Conservation (phyloP, 2,797 vertebrate genomes). For the Manis pentadactyla region DNA sequence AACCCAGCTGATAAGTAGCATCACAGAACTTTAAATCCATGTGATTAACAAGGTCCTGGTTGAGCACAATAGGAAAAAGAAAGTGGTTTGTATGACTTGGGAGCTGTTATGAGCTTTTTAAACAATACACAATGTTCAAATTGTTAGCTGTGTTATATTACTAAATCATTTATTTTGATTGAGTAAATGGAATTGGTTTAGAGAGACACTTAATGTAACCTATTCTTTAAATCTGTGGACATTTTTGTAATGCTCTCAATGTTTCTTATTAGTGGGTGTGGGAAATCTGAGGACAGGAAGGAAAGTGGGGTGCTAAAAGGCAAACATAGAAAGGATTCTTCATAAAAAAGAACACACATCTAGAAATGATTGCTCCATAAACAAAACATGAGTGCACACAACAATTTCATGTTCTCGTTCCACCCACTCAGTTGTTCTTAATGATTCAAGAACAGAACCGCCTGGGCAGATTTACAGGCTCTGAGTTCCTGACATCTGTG, state of each 20-base stretch:
- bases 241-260: slow-evolving; percentile 51
- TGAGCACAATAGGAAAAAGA: background rate
- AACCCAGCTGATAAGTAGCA: background rate
- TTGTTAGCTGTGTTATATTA: slow-evolving; percentile 41
- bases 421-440: slow-evolving; percentile 88
- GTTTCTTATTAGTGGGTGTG: slow-evolving; percentile 63
- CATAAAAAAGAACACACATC: slow-evolving; percentile 81
- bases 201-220: slow-evolving; percentile 49
- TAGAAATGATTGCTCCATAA: slow-evolving; percentile 85
- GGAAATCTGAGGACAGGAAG: slow-evolving; percentile 64
- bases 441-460: slow-evolving; percentile 85
- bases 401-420: slow-evolving; percentile 88
- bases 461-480: slow-evolving; percentile 85
- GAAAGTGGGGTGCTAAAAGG: slow-evolving; percentile 68
- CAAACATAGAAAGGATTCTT: slow-evolving; percentile 79
- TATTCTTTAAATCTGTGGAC: slow-evolving; percentile 59
- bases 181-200: slow-evolving; percentile 36
- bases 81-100: slow-evolving; percentile 28
- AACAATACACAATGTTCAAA: slow-evolving; percentile 13
- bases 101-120: background rate
- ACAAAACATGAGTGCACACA: slow-evolving; percentile 85
- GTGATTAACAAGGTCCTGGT: background rate
- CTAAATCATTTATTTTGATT: slow-evolving; percentile 70
- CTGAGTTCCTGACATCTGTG: slow-evolving; percentile 84
- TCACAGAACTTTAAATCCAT: background rate